Evolutionary conservation across 2,888 invertebrate genomes (phyloP).

Genomic region (Willowsia nigromaculata): DNA sequence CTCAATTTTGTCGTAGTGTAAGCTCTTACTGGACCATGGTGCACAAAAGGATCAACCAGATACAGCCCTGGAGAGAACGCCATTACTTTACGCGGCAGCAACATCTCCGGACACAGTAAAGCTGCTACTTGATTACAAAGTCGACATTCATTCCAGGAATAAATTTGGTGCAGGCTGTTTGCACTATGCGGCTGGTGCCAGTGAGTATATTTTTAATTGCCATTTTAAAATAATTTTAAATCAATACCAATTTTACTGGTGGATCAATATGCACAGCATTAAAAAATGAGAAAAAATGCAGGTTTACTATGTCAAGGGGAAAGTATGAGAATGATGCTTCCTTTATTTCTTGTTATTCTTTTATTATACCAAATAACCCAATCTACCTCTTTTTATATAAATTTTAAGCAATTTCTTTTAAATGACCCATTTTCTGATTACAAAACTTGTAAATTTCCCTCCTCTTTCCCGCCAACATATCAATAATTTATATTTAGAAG

Average conservation of each 20-base stretch:
- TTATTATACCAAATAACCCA: too few species aligned
- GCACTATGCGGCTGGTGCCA: constrained; percentile 79
- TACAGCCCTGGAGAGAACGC: constrained; percentile 77
- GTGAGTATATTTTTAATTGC: constrained; percentile 66
- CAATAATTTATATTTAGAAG: neutral
- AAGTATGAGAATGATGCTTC: too few species aligned
- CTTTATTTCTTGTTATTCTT: too few species aligned
- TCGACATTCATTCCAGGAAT: constrained; percentile 77
- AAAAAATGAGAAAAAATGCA: too few species aligned
- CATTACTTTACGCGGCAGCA: constrained; percentile 78
- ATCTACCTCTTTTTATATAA: too few species aligned
- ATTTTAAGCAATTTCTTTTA: neutral
- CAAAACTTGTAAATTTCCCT: neutral
- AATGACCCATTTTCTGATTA: neutral
- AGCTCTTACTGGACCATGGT: constrained; percentile 77
- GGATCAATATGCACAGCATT: too few species aligned
- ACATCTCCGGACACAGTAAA: constrained; percentile 77
- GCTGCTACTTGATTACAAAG: constrained; percentile 76
- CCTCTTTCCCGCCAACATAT: neutral
- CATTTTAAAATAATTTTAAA: too few species aligned
- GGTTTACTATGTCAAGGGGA: too few species aligned
- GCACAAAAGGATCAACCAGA: constrained; percentile 79
- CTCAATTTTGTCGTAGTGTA: constrained; percentile 62
- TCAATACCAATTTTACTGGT: too few species aligned
- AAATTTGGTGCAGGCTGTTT: constrained; percentile 78